Conservation (phyloP, 2,888 invertebrate species). For the Desoria tigrina region DNA sequence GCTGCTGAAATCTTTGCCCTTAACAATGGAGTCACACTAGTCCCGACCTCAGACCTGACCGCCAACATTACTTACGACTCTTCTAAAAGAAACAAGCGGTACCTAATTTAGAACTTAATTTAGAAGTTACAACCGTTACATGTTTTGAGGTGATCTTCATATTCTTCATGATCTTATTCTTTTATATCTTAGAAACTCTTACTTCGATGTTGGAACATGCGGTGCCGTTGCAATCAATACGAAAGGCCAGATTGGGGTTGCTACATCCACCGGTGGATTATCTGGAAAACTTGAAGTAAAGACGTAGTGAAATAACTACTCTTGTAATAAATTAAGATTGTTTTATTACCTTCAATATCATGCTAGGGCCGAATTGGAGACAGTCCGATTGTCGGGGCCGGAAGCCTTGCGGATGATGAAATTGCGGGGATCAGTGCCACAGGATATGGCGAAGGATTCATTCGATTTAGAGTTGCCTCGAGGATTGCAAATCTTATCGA, state of each 20-base stretch:
- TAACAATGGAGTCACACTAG: constrained; percentile 62
- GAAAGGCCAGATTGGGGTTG: constrained; percentile 73
- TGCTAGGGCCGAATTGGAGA: constrained; percentile 79
- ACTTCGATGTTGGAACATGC: constrained; percentile 72
- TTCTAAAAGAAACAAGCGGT: background rate
- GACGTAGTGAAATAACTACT: no score
- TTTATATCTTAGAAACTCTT: constrained; percentile 10
- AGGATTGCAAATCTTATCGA: constrained; percentile 69
- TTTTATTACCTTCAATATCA: no score
- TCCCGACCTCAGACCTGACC: constrained; percentile 68
- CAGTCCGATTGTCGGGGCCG: constrained; percentile 61
- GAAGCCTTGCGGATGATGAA: constrained; percentile 46
- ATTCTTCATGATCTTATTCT: background rate
- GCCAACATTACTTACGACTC: constrained; percentile 56
- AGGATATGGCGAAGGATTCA: constrained; percentile 80
- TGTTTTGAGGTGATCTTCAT: no score
- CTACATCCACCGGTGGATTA: constrained; percentile 83
- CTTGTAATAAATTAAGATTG: no score
- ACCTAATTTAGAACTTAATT: background rate
- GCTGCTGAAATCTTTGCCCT: constrained; percentile 74
- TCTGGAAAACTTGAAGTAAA: constrained; percentile 76
- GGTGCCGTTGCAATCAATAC: constrained; percentile 79
- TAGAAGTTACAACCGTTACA: background rate
- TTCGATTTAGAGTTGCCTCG: constrained; percentile 74
- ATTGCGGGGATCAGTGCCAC: constrained; percentile 78